phyloP scores from a whole-genome alignment of 1,140 invertebrate species.

The Calephelis nemesis region DNA sequence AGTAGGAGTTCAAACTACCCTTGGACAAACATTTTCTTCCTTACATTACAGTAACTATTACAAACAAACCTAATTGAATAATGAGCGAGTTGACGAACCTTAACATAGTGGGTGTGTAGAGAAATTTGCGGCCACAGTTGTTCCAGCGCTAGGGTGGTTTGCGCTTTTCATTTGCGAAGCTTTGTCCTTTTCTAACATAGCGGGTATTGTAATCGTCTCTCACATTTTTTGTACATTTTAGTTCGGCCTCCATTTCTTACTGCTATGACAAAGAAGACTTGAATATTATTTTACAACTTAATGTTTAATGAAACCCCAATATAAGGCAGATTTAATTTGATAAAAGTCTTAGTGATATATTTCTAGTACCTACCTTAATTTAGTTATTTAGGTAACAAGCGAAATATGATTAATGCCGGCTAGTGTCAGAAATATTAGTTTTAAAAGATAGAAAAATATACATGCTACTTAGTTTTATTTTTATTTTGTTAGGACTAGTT shows the following conservation, averaged over 20 bases:
- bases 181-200: constrained; percentile 10
- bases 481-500: too few species aligned
- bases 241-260: neutral
- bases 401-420: too few species aligned
- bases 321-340: too few species aligned
- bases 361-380: too few species aligned
- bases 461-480: too few species aligned
- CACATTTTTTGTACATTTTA: neutral
- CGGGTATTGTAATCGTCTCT: constrained; percentile 3
- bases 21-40: neutral
- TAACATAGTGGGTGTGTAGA: neutral
- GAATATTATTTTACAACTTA: neutral
- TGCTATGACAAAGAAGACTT: neutral
- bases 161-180: constrained; percentile 3
- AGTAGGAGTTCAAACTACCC: neutral
- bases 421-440: too few species aligned
- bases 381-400: too few species aligned
- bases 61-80: constrained; percentile 13
- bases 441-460: too few species aligned
- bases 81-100: constrained; percentile 2
- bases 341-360: too few species aligned
- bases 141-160: constrained; percentile 9
- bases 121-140: neutral
- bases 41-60: neutral
- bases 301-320: neutral